Evolutionary conservation across 1,140 invertebrate genomes (phyloP), one percentile per base, ranked within the genome.

Genomic region (Trichonephila inaurata): DNA sequence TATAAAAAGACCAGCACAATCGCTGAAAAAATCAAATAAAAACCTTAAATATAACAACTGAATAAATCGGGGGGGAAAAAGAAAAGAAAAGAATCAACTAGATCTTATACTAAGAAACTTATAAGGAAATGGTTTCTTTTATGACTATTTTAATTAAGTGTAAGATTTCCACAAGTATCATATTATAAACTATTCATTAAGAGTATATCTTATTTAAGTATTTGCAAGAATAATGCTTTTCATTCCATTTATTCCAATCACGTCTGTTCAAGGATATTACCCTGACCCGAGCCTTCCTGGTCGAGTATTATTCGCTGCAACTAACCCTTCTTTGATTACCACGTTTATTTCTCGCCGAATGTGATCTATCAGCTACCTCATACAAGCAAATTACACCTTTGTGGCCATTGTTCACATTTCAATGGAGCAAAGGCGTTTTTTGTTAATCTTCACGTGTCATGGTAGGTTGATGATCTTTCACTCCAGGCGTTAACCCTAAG

Each of bases 261-360:
- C 72, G 72, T 21, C 28, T 40, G 33, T 28, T 77, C 72, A 33
- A 77, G 72, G 72, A 33, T 40, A 77, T 40, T 77, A 18, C 72
- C 72, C 72, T 77, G 72, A 77, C 72, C 72, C 18, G 72, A 28
- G 6, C 28, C 72, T 69, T 69, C 66, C 66, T 69, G n/a, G 66
- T 69, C 24, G 66, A 69, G n/a, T 69, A 69, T 69, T 69, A 69
- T 69, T 69, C 66, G 66, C 24, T 69, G 66, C n/a, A 28, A 69
- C 66, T 69, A 28, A 69, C 66, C 14, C 24, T 69, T 24, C 66
- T 24, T 12, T 69, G 72, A 4, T 77, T 19, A 18, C 72, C 33
- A 77, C 72, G 18, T 33, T 33, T 28, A 77, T 33, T 77, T 40
- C 18, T 77, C 28, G 28, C 72, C 66, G n/a, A 69, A 24, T 69